Percentiles rank a stretch among this genome's conserved stretches.
Conservation (phyloP, 2,888 invertebrate species). For the Schrankia costaestrigalis region DNA sequence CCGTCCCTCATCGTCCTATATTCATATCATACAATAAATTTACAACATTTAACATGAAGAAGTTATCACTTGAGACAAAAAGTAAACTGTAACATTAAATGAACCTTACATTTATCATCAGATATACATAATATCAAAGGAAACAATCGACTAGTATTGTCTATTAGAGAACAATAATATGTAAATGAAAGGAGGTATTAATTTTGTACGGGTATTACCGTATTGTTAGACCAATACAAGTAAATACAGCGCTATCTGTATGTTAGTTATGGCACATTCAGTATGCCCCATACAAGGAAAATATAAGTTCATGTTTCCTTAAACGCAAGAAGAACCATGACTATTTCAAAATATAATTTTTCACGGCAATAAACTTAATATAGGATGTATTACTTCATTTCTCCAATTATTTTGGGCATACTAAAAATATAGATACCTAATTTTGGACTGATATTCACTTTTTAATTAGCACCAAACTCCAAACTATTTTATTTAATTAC, state of each 20-base stretch:
- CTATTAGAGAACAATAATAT: constrained; percentile 18
- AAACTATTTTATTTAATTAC: constrained; percentile 58
- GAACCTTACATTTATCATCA: constrained; percentile 13
- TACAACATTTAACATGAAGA: constrained; percentile 36
- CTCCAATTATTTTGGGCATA: constrained; percentile 20
- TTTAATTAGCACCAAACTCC: constrained; percentile 74
- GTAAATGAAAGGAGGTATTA: not conserved
- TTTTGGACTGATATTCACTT: constrained; percentile 58
- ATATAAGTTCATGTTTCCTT: no score
- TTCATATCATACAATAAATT: constrained; percentile 40
- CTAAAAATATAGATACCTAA: constrained; percentile 36
- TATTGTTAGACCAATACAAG: constrained; percentile 7
- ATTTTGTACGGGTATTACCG: constrained; percentile 6
- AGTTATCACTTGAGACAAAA: constrained; percentile 18
- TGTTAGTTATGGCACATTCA: constrained; percentile 19
- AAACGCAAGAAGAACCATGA: no score
- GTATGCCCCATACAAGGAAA: constrained; percentile 16
- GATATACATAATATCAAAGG: no score
- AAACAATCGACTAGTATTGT: constrained; percentile 29
- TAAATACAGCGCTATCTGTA: not conserved
- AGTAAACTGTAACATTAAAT: constrained; percentile 15
- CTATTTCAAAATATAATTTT: no score
- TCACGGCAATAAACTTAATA: no score
- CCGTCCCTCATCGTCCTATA: constrained; percentile 29
- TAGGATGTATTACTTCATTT: not conserved